A percentile compares a stretch with the other conserved stretches of the same genome.
phyloP scores from a whole-genome alignment of 2,888 invertebrate genomes.

The Xestoiulus laeticollis region DNA sequence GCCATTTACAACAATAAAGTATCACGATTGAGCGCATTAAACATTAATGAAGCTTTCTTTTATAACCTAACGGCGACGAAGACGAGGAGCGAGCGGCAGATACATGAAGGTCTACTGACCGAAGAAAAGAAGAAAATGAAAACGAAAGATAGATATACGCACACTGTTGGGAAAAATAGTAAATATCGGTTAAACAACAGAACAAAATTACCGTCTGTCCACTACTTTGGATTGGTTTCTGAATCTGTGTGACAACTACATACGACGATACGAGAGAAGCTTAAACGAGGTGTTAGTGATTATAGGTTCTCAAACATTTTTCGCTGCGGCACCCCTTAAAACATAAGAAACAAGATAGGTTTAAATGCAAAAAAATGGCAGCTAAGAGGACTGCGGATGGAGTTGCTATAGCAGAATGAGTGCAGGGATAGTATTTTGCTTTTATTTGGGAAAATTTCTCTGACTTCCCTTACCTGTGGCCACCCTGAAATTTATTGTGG shows the following conservation, averaged over 20 bases:
- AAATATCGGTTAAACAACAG: not conserved
- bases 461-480: no score
- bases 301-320: no score
- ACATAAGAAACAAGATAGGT: no score
- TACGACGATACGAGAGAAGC: not conserved
- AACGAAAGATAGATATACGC: not conserved
- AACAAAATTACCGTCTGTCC: not conserved
- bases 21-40: not conserved
- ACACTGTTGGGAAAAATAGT: not conserved
- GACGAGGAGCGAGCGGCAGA: not conserved
- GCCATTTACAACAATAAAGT: not conserved
- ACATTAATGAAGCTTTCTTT: not conserved
- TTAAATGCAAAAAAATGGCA: no score
- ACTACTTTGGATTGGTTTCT: conserved; percentile 37
- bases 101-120: not conserved
- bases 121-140: not conserved
- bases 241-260: not conserved
- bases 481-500: no score
- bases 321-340: no score
- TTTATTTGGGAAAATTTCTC: no score
- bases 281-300: not conserved
- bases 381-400: no score
- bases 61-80: not conserved
- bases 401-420: no score
- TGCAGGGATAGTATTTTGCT: no score